Conservation (phyloP, 2,113 vertebrate species). For the Alosa alosa region DNA sequence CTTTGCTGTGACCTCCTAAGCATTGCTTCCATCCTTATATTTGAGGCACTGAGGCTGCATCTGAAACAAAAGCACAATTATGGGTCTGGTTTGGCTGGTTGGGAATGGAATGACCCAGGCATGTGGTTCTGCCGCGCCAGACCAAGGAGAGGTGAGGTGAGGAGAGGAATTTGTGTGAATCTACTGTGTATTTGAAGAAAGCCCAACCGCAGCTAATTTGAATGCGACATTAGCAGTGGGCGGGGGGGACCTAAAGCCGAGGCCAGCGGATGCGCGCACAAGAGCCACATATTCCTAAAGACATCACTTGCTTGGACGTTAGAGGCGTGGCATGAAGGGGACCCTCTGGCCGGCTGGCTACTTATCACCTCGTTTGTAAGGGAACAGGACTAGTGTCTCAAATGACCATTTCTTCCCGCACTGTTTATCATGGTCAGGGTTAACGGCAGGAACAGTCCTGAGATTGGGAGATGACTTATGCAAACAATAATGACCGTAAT, state of each 20-base stretch:
- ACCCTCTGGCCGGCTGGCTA: slow-evolving; percentile 36
- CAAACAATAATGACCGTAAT: background rate
- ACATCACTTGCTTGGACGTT: slow-evolving; percentile 49
- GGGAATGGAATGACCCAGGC: slow-evolving; percentile 72
- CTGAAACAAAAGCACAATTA: slow-evolving; percentile 82
- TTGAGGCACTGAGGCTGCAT: slow-evolving; percentile 73
- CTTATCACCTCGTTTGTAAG: slow-evolving; percentile 55
- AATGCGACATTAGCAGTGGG: slow-evolving; percentile 67
- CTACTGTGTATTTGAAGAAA: slow-evolving; percentile 70
- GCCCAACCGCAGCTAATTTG: slow-evolving; percentile 71
- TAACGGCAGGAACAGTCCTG: background rate
- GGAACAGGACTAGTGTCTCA: slow-evolving; percentile 30
- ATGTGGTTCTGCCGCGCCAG: slow-evolving; percentile 69
- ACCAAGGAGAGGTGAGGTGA: slow-evolving; percentile 72
- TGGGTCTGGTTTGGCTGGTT: slow-evolving; percentile 76
- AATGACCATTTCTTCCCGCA: slow-evolving; percentile 1
- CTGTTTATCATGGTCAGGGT: background rate
- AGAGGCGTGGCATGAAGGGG: slow-evolving; percentile 29
- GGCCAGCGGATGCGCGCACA: slow-evolving; percentile 46
- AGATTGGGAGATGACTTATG: background rate
- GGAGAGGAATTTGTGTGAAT: slow-evolving; percentile 73
- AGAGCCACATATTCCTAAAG: slow-evolving; percentile 54
- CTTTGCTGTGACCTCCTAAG: slow-evolving; percentile 65
- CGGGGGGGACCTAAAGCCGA: slow-evolving; percentile 60
- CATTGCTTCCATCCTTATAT: slow-evolving; percentile 67